Evolutionary conservation across 23 tunicate species (phyloP), one percentile per base, ranked within the genome.

Genomic region (Corella eumyota): DNA sequence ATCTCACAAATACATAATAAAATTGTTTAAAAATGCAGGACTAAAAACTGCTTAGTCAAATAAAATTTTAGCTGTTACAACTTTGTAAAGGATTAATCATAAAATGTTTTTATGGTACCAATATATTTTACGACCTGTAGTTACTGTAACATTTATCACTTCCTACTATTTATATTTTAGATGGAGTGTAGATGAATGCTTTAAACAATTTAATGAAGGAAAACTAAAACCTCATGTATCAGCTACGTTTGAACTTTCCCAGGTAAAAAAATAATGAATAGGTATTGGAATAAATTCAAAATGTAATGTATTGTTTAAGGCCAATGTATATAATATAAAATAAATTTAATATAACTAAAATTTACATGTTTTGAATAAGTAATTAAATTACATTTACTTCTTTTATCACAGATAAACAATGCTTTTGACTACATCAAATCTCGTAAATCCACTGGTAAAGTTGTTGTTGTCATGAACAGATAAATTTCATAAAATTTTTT

Each of bases 391-490:
- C 21, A 17, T 60, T 13, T n/a, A n/a, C n/a, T n/a, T n/a, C n/a
- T n/a, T 64, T 37, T 25, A 40, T 36, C 62, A 36, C 71, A 88
- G 75, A 76, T 88, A n/a, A 88, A 88, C 55, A 58, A 79, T 30
- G 96, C 96, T 2, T 73, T 78, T 44, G 69, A 79, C 6, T 88
- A 31, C 40, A 66, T 88, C 6, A 30, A 60, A 67, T 45, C 69
- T 34, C 64, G 96, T 36, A 88, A 88, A 79, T 74, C 81, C 11
- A 78, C 53, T 3, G 96, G 96, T 40, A 88, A 88, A 72, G 96
- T 88, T 28, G 75, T 88, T 23, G 28, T 82, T 4, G 81, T n/a
- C n/a, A n/a, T n/a, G n/a, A n/a, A n/a, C n/a, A n/a, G n/a, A n/a
- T n/a, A n/a, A n/a, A n/a, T n/a, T n/a, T n/a, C n/a, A n/a, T n/a